These are phyloP conservation scores for Eilema griseolum DNA, from an alignment of 2,888 invertebrate genomes.

Conservation along the genomic window DNA sequence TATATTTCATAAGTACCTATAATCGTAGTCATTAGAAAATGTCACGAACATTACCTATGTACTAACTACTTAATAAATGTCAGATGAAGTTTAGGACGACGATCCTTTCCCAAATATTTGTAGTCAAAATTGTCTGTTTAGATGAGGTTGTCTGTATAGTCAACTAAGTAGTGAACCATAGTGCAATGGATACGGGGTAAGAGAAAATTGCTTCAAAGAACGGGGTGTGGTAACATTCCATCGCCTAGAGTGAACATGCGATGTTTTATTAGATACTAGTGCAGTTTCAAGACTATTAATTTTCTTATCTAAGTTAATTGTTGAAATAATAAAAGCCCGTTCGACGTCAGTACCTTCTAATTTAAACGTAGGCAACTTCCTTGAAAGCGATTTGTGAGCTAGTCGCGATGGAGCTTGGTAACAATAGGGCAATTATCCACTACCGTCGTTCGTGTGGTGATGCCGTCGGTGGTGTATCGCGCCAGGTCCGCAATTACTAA, in stretches of 20 bases:
- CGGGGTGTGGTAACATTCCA: conserved; percentile 52
- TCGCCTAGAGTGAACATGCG: conserved; percentile 63
- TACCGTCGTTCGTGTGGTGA: conserved; percentile 76
- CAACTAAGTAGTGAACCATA: conserved; percentile 44
- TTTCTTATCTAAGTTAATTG: conserved; percentile 77
- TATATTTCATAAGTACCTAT: too few relatives aligned
- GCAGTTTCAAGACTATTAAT: conserved; percentile 70
- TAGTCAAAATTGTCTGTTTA: conserved; percentile 31
- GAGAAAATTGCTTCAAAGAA: conserved; percentile 60
- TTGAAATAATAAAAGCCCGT: conserved; percentile 73
- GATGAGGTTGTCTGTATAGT: conserved; percentile 31
- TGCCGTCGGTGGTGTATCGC: conserved; percentile 69
- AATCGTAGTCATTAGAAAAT: not conserved
- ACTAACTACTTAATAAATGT: not conserved
- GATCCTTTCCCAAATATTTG: conserved; percentile 14
- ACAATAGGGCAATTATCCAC: conserved; percentile 84
- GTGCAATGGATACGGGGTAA: conserved; percentile 49
- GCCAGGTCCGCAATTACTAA: conserved; percentile 77
- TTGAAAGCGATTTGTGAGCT: conserved; percentile 72
- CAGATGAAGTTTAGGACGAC: not conserved
- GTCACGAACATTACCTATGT: not conserved
- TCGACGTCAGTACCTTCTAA: conserved; percentile 72
- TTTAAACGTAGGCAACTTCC: conserved; percentile 70
- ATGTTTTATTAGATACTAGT: conserved; percentile 62
- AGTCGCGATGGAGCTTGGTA: conserved; percentile 66